Conservation (phyloP, 2,113 vertebrate genomes). For the Alexandromys fortis region DNA sequence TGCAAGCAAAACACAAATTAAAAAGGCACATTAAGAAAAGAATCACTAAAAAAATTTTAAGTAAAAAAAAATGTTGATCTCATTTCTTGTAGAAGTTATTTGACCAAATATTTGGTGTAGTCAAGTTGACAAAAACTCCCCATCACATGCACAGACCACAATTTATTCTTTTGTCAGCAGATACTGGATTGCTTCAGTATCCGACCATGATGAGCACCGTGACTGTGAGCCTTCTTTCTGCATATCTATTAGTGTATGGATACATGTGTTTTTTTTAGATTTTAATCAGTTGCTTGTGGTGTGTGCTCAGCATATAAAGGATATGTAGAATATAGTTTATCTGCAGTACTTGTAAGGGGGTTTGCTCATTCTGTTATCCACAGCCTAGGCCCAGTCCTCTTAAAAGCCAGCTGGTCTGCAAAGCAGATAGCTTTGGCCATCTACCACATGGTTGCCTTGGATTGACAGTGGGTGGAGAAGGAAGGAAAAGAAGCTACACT, state of each 20-base stretch:
- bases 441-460: neutral
- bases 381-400: neutral
- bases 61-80: neutral
- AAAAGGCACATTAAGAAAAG: neutral
- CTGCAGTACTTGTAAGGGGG: fast-evolving
- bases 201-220: neutral
- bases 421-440: neutral
- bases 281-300: neutral
- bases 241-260: neutral
- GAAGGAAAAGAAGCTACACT: neutral
- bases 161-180: neutral
- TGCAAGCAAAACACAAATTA: neutral
- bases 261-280: neutral
- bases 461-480: neutral
- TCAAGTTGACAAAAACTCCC: neutral
- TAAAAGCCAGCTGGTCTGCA: neutral
- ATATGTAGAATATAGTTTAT: fast-evolving
- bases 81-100: neutral
- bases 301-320: neutral
- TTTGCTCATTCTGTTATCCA: neutral
- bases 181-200: neutral
- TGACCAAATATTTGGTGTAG: neutral
- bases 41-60: neutral
- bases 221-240: neutral
- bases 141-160: neutral